Base-by-base conservation (phyloP, 2,797 vertebrate genomes). In the Nasua narica region DNA sequence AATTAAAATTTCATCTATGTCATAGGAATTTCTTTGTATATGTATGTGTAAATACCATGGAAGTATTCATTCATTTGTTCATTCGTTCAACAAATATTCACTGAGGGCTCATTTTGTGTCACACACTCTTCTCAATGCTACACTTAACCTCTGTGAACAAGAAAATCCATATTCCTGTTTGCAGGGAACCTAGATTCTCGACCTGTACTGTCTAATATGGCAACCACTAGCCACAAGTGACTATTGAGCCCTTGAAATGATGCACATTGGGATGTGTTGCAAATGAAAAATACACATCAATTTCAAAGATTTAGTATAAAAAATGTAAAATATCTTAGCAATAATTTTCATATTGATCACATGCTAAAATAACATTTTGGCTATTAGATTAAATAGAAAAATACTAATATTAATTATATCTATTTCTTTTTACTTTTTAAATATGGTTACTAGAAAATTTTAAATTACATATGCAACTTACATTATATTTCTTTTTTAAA, bases 1-100 rank as follows among this genome's bases (percentile, higher is more conserved):
- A 72, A 85, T 91, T 90, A 94, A 87, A 91, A 81, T 90, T 85
- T 93, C 62, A 89, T 70, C 88, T 94, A 50, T 87, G 37, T 88
- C 32, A 70, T n/a, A 92, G 3, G 8, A 86, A 56, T 69, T 83
- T 56, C 85, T 62, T 50, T 54, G 14, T 15, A 91, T 89, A 21
- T 78, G 52, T 72, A 12, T 94, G 0, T 79, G 37, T 91, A 78
- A 92, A 85, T n/a, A 27, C 1, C 82, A 21, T 52, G 95, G 76
- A 78, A 92, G 62, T 23, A 43, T 62, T 92, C 11, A 84, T 88
- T 65, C 8, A 67, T 89, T 74, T 81, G n/a, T n/a, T 87, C 60
- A 79, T 87, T 93, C 40, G 74, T 83, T 87, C 74, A 87, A 60
- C n/a, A 91, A 48, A 74, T 94, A 87, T 81, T 85, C 87, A n/a